phyloP scores from a whole-genome alignment of 1,140 invertebrate species.

The Dinoponera quadriceps region DNA sequence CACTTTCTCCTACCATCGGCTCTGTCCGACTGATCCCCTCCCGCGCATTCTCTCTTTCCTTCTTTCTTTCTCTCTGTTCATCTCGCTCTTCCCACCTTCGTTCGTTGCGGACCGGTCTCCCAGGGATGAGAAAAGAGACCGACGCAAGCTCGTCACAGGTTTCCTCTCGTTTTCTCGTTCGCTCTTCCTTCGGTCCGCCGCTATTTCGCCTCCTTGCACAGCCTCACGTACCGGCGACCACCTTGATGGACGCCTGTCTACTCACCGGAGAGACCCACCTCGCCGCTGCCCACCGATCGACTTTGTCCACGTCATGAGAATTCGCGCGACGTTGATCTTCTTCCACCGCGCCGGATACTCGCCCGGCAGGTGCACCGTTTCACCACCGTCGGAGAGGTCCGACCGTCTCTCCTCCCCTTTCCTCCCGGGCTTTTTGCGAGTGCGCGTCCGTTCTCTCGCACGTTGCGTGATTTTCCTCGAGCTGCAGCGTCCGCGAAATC shows the following conservation, averaged over 20 bases:
- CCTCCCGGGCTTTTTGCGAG: not conserved
- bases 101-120: conserved; percentile 72
- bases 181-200: conserved; percentile 34
- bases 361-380: conserved; percentile 45
- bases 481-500: conserved; percentile 17
- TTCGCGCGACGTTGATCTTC: conserved; percentile 23
- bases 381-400: not conserved
- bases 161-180: conserved; percentile 61
- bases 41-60: conserved; percentile 12
- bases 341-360: conserved; percentile 21
- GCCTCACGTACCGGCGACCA: conserved; percentile 59
- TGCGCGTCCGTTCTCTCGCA: not conserved
- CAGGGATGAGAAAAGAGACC: conserved; percentile 72
- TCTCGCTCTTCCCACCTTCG: conserved; percentile 58
- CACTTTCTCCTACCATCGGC: conserved; percentile 38
- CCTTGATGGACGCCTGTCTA: conserved; percentile 78
- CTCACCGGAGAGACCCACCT: conserved; percentile 70
- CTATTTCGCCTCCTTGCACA: conserved; percentile 52
- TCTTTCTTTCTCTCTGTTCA: conserved; percentile 58
- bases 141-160: conserved; percentile 73
- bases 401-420: not conserved
- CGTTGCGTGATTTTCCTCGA: conserved; percentile 6
- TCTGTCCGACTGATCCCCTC: conserved; percentile 33
- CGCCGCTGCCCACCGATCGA: conserved; percentile 23
- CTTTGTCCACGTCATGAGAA: conserved; percentile 57